Evolutionary conservation across 2,888 invertebrate species (phyloP).

Genomic region (Cerceris rybyensis): DNA sequence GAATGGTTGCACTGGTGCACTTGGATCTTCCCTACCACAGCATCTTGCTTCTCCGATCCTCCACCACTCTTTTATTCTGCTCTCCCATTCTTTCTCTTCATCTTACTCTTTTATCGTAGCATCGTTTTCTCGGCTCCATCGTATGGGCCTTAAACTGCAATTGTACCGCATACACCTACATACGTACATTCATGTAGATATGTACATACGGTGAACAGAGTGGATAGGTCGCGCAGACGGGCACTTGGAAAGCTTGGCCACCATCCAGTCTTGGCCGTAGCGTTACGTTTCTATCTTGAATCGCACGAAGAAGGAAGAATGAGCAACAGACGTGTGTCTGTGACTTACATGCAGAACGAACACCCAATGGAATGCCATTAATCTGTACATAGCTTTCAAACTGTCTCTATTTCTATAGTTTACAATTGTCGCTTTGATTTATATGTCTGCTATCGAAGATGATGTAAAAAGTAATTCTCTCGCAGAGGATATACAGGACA

Average conservation of each 20-base stretch:
- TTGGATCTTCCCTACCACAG: slow-evolving; percentile 23
- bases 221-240: slow-evolving; percentile 40
- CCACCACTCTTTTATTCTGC: slow-evolving; percentile 5
- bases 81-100: slow-evolving; percentile 18
- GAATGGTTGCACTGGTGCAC: slow-evolving; percentile 33
- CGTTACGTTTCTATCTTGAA: slow-evolving; percentile 68
- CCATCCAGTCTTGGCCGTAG: slow-evolving; percentile 69
- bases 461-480: background rate
- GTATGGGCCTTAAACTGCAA: slow-evolving; percentile 53
- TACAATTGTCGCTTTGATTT: background rate
- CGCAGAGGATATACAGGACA: background rate
- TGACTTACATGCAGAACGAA: slow-evolving; percentile 37
- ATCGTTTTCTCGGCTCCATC: slow-evolving; percentile 16
- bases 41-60: slow-evolving; percentile 30
- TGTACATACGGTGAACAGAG: slow-evolving; percentile 33
- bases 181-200: slow-evolving; percentile 7
- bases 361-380: slow-evolving; percentile 31
- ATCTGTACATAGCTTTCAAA: slow-evolving; percentile 34
- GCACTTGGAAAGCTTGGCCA: slow-evolving; percentile 68
- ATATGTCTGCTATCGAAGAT: background rate
- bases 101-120: slow-evolving; percentile 22
- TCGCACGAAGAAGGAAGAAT: slow-evolving; percentile 43
- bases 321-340: slow-evolving; percentile 56
- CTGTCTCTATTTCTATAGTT: slow-evolving; percentile 26
- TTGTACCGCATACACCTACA: slow-evolving; percentile 17